Evolutionary conservation across 2,888 invertebrate genomes (phyloP), one percentile per base, ranked within the genome.

Genomic region (Apantesis nais): DNA sequence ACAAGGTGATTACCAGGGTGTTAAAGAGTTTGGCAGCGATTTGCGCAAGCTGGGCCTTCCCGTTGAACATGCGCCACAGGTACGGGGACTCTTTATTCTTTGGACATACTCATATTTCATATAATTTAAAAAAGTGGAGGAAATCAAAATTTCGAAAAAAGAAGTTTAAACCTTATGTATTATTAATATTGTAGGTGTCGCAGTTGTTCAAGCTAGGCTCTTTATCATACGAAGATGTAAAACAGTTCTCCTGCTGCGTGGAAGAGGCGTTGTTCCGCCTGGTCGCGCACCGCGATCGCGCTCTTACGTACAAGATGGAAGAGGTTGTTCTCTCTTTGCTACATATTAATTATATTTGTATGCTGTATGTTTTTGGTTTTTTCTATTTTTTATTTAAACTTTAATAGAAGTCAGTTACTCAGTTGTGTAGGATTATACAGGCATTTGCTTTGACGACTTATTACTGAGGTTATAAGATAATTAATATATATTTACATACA

Each of bases 11-110:
- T 98, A 98, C 90, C 98, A 98, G 90, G 98, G 98, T 11, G 98
- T 98, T 73, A 98, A 98, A 90, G 98, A 98, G 92, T 98, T 98
- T 87, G 98, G 98, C 76, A 98, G 98, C 86, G 98, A 98, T 93
- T 95, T 98, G 81, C 98, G 98, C 86, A 99, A 99, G 91, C 96
- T 99, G 37, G 99, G 99, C 25, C 95, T 99, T 84, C 99, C 99
- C 0, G 98, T 99, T 0, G 99, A 99, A 89, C 99, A 99, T 91
- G 98, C 99, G 1, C 99, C 99, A 1, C 99, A 98, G 95, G 97
- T 97, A 63, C 34, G 37, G 14, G 29, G 5, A 44, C 25, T 14
- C 25, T 12, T 14, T 29, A 29, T 14, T 19, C 16, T 14, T 25
- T 2, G 37, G 22, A 1, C 19, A 60, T 60, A 31, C 19, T 60